These are phyloP conservation scores for Drusus annulatus DNA, from an alignment of 1,140 invertebrate genomes.

Conservation along the genomic window DNA sequence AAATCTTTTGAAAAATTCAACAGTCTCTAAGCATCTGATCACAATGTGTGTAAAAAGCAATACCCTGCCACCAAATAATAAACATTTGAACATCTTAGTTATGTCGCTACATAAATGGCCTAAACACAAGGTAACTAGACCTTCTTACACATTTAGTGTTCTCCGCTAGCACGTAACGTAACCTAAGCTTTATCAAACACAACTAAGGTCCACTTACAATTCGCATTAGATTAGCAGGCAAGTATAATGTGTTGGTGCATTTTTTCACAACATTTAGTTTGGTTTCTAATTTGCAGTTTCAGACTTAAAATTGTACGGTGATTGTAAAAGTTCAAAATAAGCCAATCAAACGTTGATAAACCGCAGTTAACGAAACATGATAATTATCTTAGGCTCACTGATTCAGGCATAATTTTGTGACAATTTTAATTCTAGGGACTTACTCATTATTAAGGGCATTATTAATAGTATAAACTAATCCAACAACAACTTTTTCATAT, in stretches of 20 bases:
- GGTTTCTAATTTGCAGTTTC: conserved; percentile 49
- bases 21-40: conserved; percentile 34
- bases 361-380: not conserved
- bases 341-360: too few species aligned
- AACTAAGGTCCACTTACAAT: not conserved
- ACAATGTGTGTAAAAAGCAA: conserved; percentile 28
- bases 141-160: conserved; percentile 7
- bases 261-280: conserved; percentile 55
- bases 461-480: conserved; percentile 21
- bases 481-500: conserved; percentile 1
- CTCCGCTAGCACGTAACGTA: conserved; percentile 3
- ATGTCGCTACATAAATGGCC: not conserved
- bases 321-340: not conserved
- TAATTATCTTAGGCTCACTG: conserved; percentile 36
- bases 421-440: conserved; percentile 23
- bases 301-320: conserved; percentile 51
- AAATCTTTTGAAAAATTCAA: not conserved
- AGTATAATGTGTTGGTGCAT: conserved; percentile 54
- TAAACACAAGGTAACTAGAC: conserved; percentile 7
- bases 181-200: not conserved
- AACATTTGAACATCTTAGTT: not conserved
- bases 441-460: conserved; percentile 17
- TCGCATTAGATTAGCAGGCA: conserved; percentile 22
- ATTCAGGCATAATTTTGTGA: conserved; percentile 21
- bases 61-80: conserved; percentile 42